Evolutionary conservation across 2,888 invertebrate species (phyloP).

Genomic region (Alloscopus bannaensis): DNA sequence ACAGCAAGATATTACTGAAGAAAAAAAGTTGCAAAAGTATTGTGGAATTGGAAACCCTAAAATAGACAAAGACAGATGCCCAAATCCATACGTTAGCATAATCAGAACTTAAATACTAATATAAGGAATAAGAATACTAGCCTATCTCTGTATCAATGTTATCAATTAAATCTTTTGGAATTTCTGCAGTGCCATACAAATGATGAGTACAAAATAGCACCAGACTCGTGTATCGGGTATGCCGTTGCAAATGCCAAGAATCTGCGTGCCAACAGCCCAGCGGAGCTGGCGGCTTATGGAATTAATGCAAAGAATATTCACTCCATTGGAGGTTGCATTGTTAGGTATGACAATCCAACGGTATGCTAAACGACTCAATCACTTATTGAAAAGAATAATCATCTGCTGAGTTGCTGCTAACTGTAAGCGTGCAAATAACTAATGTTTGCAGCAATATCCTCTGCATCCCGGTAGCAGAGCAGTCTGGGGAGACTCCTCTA

Average conservation of each 20-base stretch:
- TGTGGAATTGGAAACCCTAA: conserved; percentile 19
- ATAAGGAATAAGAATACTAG: background rate
- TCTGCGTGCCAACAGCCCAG: conserved; percentile 22
- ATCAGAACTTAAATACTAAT: background rate
- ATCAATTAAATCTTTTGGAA: no score
- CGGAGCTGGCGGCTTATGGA: conserved; percentile 24
- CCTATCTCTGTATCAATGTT: no score
- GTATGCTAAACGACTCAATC: background rate
- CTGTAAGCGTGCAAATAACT: no score
- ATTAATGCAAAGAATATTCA: conserved; percentile 21
- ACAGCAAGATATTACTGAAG: conserved; percentile 44
- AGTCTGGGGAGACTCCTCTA: conserved; percentile 46
- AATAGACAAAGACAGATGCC: conserved; percentile 16
- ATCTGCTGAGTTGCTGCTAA: no score
- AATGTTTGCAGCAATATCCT: conserved; percentile 43
- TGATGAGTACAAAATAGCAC: conserved; percentile 18
- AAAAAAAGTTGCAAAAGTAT: conserved; percentile 43
- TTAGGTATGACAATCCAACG: no score
- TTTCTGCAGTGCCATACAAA: conserved; percentile 21
- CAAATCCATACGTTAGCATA: conserved; percentile 6
- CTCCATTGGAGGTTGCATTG: conserved; percentile 46
- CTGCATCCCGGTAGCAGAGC: conserved; percentile 36
- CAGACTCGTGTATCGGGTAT: conserved; percentile 26
- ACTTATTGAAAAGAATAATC: no score
- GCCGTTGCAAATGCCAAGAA: conserved; percentile 14